Evolutionary conservation across 1,140 invertebrate species (phyloP).

Genomic region (Ceratitis capitata): DNA sequence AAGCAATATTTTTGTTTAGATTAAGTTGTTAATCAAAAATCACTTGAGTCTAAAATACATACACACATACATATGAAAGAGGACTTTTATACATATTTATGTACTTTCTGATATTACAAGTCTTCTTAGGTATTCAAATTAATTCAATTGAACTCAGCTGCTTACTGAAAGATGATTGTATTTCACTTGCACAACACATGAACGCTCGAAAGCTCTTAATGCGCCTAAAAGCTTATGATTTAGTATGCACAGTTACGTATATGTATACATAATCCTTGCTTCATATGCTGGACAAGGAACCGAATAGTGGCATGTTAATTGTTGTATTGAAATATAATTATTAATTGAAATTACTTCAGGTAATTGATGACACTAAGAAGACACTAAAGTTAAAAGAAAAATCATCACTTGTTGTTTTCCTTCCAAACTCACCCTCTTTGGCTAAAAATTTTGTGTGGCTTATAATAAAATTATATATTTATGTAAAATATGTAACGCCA

Average conservation of each 20-base stretch:
- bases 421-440: no score
- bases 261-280: not conserved
- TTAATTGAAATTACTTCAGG: no score
- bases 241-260: not conserved
- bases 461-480: no score
- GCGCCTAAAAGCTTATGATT: not conserved
- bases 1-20: not conserved
- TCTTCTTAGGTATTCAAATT: not conserved
- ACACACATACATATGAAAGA: not conserved
- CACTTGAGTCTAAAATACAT: not conserved
- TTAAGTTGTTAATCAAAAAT: not conserved
- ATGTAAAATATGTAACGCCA: no score
- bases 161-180: not conserved
- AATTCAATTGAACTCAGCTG: not conserved
- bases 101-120: not conserved
- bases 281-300: no score
- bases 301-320: no score
- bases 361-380: no score
- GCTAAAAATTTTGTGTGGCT: no score
- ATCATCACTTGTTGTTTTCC: no score
- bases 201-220: not conserved
- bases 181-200: not conserved
- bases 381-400: no score
- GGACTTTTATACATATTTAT: not conserved
- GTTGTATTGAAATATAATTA: no score